phyloP scores from a whole-genome alignment of 1,140 invertebrate species.

The Pollicipes pollicipes region DNA sequence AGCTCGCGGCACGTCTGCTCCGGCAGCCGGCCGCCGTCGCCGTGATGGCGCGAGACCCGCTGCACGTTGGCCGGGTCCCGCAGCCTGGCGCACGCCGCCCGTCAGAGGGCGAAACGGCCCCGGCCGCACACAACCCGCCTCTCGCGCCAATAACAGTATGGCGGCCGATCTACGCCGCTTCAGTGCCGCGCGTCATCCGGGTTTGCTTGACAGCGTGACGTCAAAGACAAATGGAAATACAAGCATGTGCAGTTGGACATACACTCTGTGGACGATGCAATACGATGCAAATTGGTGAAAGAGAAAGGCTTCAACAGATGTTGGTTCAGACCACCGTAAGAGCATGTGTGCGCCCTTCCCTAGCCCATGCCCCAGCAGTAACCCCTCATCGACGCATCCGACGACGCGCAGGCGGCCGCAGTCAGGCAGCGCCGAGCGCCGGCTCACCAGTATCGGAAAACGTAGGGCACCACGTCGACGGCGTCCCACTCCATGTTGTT shows the following conservation, averaged over 20 bases:
- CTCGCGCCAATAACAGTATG: no score
- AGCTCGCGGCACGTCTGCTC: conserved; percentile 43
- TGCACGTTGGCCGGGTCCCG: conserved; percentile 46
- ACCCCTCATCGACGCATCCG: background rate
- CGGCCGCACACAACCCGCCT: no score
- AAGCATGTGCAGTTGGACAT: no score
- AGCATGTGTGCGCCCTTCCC: background rate
- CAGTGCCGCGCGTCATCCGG: no score
- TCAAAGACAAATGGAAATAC: no score
- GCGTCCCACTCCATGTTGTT: conserved; percentile 84
- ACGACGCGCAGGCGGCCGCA: background rate
- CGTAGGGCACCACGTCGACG: conserved; percentile 52
- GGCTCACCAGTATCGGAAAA: conserved; percentile 55
- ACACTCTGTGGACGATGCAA: no score
- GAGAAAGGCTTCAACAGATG: conserved; percentile 8
- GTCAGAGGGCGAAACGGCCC: no score
- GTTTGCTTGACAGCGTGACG: no score
- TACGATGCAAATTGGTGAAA: no score
- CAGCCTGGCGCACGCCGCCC: conserved; percentile 26
- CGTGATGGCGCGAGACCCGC: conserved; percentile 49
- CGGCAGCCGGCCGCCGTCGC: conserved; percentile 48
- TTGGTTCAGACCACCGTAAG: background rate
- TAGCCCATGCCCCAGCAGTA: background rate
- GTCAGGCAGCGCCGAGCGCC: background rate
- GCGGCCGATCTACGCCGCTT: no score